phyloP scores from a whole-genome alignment of 2,888 invertebrate genomes.

The Cephus rjabovi region DNA sequence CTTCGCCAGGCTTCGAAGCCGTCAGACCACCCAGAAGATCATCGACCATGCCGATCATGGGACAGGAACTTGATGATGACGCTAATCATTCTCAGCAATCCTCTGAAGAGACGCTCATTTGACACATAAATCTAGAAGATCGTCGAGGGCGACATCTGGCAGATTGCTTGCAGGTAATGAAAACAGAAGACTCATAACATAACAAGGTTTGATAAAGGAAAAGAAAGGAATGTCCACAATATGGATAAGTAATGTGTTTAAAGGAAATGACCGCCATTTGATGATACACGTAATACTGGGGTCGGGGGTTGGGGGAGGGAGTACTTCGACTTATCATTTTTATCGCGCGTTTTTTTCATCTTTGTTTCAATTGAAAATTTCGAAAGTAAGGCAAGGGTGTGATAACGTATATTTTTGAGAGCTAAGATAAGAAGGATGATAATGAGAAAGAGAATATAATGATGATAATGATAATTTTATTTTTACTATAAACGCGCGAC shows the following conservation, averaged over 20 bases:
- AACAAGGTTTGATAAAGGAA: too few relatives aligned
- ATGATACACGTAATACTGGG: background rate
- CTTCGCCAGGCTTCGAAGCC: constrained; percentile 8
- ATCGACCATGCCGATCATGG: constrained; percentile 45
- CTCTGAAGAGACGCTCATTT: constrained; percentile 56
- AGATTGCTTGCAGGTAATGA: background rate
- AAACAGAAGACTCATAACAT: background rate
- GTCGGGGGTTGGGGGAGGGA: too few relatives aligned
- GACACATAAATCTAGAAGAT: constrained; percentile 18
- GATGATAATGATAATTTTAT: too few relatives aligned
- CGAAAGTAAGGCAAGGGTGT: background rate
- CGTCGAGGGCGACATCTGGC: background rate
- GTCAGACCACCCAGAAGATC: constrained; percentile 40
- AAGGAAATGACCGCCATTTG: background rate
- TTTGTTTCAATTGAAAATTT: background rate
- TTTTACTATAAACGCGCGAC: background rate
- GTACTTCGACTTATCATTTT: too few relatives aligned
- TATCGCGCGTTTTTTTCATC: background rate
- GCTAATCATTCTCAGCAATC: constrained; percentile 37
- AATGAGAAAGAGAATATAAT: background rate
- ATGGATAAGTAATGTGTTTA: background rate
- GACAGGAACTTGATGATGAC: constrained; percentile 27
- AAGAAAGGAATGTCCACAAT: background rate
- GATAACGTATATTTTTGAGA: too few relatives aligned
- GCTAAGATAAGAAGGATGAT: too few relatives aligned